Evolutionary conservation across 2,113 vertebrate species (phyloP).

Genomic region (Pampusana beccarii): DNA sequence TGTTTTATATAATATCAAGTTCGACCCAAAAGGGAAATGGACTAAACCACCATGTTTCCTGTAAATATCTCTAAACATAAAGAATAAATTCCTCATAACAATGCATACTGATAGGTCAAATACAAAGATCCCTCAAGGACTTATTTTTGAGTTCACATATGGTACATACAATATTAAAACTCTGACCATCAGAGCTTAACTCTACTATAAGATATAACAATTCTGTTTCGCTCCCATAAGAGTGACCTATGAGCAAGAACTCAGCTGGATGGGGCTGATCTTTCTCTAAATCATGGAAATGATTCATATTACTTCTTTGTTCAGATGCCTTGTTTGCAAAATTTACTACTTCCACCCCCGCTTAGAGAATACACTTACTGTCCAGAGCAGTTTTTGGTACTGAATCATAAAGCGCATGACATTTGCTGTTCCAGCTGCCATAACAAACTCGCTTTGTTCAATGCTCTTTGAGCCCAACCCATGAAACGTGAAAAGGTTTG

Average conservation of each 20-base stretch:
- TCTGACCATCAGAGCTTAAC: background rate
- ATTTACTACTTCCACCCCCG: background rate
- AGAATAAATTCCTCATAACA: background rate
- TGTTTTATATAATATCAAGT: background rate
- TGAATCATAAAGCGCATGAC: conserved; percentile 90
- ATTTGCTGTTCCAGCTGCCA: conserved; percentile 89
- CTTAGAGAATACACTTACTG: conserved; percentile 76
- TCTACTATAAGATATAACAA: background rate
- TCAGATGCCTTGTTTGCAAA: background rate
- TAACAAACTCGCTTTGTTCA: conserved; percentile 87
- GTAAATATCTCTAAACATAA: background rate
- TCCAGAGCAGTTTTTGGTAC: conserved; percentile 94
- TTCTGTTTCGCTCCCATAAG: background rate
- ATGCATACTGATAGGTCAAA: background rate
- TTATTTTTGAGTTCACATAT: background rate
- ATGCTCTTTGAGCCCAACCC: conserved; percentile 81
- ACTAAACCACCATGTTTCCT: background rate
- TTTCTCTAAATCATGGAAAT: background rate
- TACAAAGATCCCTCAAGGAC: background rate
- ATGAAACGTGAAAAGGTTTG: conserved; percentile 96
- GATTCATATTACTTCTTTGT: background rate
- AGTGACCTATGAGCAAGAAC: background rate
- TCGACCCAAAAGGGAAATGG: background rate
- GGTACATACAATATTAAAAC: background rate
- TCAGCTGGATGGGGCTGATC: background rate